These are phyloP conservation scores for Thunnus albacares DNA, from an alignment of 2,797 vertebrate species.

Conservation along the genomic window DNA sequence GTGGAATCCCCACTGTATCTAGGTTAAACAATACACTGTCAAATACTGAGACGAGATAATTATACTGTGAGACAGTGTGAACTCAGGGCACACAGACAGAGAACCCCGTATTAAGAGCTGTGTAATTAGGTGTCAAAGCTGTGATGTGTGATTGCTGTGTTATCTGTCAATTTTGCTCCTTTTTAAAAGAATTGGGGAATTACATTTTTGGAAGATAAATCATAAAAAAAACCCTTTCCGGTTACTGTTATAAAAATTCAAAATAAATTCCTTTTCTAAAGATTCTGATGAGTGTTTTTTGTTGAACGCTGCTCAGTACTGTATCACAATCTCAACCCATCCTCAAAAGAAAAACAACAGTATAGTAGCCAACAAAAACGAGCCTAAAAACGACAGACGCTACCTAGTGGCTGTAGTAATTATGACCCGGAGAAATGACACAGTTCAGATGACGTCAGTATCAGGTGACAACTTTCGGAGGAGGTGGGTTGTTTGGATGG, in stretches of 20 bases:
- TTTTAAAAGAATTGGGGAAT: slow-evolving; percentile 57
- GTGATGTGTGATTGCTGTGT: slow-evolving; percentile 80
- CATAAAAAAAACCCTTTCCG: slow-evolving; percentile 6
- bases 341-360: too few species aligned
- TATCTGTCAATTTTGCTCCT: slow-evolving; percentile 71
- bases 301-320: background rate
- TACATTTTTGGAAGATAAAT: slow-evolving; percentile 55
- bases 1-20: slow-evolving; percentile 80
- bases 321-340: background rate
- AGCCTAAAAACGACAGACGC: too few species aligned
- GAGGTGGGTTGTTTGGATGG: too few species aligned
- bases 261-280: background rate
- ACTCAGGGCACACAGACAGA: slow-evolving; percentile 75
- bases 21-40: slow-evolving; percentile 84
- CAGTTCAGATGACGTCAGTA: too few species aligned
- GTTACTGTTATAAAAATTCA: background rate
- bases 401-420: too few species aligned
- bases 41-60: slow-evolving; percentile 87
- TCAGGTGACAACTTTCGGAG: too few species aligned
- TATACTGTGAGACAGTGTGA: slow-evolving; percentile 81
- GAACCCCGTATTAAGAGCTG: slow-evolving; percentile 84
- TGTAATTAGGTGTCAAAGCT: slow-evolving; percentile 84
- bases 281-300: background rate
- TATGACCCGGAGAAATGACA: too few species aligned
- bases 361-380: too few species aligned